Conservation (phyloP, 1,140 invertebrate species). For the Coenobita brevimanus region DNA sequence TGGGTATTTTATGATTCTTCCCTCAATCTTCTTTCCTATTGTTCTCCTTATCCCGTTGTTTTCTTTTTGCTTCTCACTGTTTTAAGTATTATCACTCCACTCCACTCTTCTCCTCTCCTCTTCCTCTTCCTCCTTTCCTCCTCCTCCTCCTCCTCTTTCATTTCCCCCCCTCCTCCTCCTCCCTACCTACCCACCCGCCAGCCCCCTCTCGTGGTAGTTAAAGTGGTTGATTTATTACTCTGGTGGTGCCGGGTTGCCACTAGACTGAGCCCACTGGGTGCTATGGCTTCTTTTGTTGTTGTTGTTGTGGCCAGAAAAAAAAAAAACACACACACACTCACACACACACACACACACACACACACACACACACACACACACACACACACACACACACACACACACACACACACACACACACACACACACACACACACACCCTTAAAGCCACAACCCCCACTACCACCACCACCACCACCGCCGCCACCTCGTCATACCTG, state of each 20-base stretch:
- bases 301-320: too few relatives aligned
- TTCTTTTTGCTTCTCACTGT: background rate
- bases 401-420: too few relatives aligned
- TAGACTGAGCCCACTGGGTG: background rate
- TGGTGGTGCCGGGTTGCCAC: slow-evolving; percentile 8
- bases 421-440: too few relatives aligned
- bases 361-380: too few relatives aligned
- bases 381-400: too few relatives aligned
- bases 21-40: too few relatives aligned
- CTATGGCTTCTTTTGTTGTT: background rate
- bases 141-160: background rate
- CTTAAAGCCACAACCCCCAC: too few relatives aligned
- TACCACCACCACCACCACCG: background rate
- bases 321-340: too few relatives aligned
- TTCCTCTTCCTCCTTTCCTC: background rate
- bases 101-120: background rate
- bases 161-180: background rate
- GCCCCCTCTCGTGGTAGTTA: slow-evolving; percentile 27
- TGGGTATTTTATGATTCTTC: too few relatives aligned
- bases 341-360: too few relatives aligned
- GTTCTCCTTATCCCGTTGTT: too few relatives aligned
- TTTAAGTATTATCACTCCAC: background rate
- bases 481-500: background rate
- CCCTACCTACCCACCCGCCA: background rate
- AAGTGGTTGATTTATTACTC: slow-evolving; percentile 39